Evolutionary conservation across 1,140 invertebrate species (phyloP), one percentile per base, ranked within the genome.

Genomic region (Calosoma granatense): DNA sequence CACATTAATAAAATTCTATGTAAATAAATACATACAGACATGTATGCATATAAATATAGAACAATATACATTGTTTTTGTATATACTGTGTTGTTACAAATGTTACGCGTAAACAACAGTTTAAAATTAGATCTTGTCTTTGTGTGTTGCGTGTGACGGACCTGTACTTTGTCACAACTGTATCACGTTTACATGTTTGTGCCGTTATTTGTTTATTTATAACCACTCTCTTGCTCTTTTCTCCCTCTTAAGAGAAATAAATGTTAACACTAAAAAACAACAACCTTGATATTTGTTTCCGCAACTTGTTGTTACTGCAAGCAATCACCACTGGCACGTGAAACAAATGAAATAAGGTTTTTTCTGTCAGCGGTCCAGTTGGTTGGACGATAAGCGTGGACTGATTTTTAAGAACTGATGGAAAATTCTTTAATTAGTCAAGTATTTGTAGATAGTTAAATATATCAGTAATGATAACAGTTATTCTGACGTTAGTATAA

Each of bases 101-200:
- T 47, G 17, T 47, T 47, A 47, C 41, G 26, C 6, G 41, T 47
- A 47, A 47, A 47, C 41, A 47, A 47, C 6, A 47, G 41, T 47
- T 47, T 47, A 47, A 47, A 47, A 47, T 47, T 47, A 47, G 41
- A 47, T 11, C 41, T 47, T 17, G 41, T 4, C 17, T 11, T 36
- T 36, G n/a, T 36, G n/a, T n/a, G n/a, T n/a, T n/a, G n/a, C n/a
- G 14, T 30, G 26, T 14, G 4, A 4, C 26, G 17, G 15, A 17
- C 41, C 9, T 47, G 41, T 17, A 47, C 41, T 47, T 47, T 47
- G 41, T 47, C 41, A 47, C 41, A 47, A 47, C 41, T 12, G 17
- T 47, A 47, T 47, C 41, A 17, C 17, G 17, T 47, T 47, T 47
- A 12, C 17, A 47, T 47, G 41, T 47, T 47, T 12, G 17, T 47